phyloP scores from a whole-genome alignment of 2,797 vertebrate genomes.

The Scleropages formosus region DNA sequence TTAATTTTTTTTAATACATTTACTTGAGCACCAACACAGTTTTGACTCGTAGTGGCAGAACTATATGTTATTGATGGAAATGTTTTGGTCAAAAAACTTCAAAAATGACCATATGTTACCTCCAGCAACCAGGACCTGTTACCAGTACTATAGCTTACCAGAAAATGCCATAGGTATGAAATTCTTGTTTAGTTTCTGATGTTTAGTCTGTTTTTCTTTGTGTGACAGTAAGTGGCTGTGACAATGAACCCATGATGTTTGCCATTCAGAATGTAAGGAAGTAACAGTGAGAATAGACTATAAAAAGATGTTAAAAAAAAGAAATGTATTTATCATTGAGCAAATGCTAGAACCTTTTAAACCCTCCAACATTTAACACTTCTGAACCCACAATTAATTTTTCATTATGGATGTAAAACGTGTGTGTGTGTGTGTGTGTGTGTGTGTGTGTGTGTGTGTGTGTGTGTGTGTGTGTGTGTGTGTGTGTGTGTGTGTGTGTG shows the following conservation, averaged over 20 bases:
- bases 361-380: too few relatives aligned
- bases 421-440: too few relatives aligned
- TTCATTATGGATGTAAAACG: too few relatives aligned
- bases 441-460: too few relatives aligned
- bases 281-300: neutral
- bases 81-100: neutral
- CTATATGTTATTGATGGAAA: neutral
- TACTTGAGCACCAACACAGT: too few relatives aligned
- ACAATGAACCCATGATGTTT: neutral
- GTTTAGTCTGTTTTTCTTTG: neutral
- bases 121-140: neutral
- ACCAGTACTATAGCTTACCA: neutral
- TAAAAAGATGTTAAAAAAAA: neutral
- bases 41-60: constrained; percentile 4
- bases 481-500: too few relatives aligned
- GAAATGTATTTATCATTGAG: too few relatives aligned
- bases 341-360: neutral
- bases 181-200: neutral
- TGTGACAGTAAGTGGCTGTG: neutral
- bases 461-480: too few relatives aligned
- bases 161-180: neutral
- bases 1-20: constrained; percentile 5
- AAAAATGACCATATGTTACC: neutral
- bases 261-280: neutral
- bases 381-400: too few relatives aligned